Conservation (phyloP, 2,113 vertebrate genomes). For the Smithornis capensis region DNA sequence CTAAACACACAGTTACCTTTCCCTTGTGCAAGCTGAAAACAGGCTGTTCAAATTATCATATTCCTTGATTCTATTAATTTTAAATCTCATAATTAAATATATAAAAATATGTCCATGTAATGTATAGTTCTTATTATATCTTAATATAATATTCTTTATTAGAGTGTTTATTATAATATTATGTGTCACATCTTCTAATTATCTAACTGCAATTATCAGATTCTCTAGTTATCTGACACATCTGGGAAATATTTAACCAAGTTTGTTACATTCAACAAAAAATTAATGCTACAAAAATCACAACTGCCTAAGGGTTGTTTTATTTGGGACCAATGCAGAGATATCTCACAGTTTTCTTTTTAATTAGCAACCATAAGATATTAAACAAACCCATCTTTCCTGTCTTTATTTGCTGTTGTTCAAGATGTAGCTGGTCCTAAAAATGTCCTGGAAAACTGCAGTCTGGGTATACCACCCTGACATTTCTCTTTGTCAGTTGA, state of each 20-base stretch:
- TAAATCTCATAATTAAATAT: not conserved
- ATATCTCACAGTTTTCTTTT: not conserved
- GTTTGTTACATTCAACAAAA: not conserved
- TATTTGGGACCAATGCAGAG: not conserved
- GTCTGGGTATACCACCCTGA: not conserved
- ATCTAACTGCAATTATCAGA: not conserved
- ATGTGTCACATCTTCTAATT: not conserved
- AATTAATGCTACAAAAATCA: not conserved
- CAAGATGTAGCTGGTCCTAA: not conserved
- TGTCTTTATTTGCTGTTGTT: not conserved
- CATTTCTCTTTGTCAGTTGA: not conserved
- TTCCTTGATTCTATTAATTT: not conserved
- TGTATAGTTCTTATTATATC: not conserved
- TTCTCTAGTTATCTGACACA: not conserved
- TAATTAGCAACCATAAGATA: not conserved
- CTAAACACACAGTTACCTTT: not conserved
- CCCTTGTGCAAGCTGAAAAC: not conserved
- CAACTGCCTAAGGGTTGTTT: not conserved
- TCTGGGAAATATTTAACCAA: not conserved
- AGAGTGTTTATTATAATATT: too few relatives aligned
- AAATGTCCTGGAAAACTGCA: not conserved
- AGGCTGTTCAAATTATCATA: not conserved
- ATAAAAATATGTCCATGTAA: not conserved
- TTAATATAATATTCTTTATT: not conserved
- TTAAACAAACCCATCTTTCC: not conserved